phyloP scores from a whole-genome alignment of 1,140 invertebrate species.

The Adoxophyes honmai region DNA sequence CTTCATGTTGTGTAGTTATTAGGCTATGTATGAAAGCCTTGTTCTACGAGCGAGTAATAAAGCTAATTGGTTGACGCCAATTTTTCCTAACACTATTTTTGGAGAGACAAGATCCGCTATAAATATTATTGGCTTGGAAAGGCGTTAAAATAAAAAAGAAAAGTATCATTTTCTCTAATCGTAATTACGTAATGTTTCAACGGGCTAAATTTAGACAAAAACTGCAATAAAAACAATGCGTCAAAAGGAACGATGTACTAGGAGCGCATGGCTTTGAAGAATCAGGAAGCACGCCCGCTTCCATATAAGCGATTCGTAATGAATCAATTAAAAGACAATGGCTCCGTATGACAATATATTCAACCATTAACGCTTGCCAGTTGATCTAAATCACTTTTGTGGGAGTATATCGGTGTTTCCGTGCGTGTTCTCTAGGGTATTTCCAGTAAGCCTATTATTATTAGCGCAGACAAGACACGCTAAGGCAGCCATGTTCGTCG shows the following conservation, averaged over 20 bases:
- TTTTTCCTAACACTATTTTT: background rate
- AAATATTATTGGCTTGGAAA: background rate
- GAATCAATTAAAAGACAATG: conserved; percentile 14
- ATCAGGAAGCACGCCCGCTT: background rate
- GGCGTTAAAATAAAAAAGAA: too few species aligned
- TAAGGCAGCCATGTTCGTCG: background rate
- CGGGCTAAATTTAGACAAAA: background rate
- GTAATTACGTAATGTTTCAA: background rate
- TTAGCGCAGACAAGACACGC: too few species aligned
- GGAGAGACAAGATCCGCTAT: background rate
- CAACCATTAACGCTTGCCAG: background rate
- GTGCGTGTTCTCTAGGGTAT: background rate
- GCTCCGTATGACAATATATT: background rate
- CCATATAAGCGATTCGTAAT: conserved; percentile 4
- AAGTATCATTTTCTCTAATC: too few species aligned
- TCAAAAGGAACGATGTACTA: background rate
- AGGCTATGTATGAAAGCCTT: background rate
- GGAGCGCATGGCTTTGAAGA: background rate
- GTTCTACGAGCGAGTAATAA: conserved; percentile 2
- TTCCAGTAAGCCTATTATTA: background rate
- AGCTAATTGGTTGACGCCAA: background rate
- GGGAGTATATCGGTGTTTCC: conserved; percentile 2
- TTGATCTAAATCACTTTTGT: conserved; percentile 5
- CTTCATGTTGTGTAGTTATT: background rate
- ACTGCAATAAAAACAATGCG: background rate